These are phyloP conservation scores for Gibbula magus DNA, from an alignment of 2,888 invertebrate species.

Conservation along the genomic window DNA sequence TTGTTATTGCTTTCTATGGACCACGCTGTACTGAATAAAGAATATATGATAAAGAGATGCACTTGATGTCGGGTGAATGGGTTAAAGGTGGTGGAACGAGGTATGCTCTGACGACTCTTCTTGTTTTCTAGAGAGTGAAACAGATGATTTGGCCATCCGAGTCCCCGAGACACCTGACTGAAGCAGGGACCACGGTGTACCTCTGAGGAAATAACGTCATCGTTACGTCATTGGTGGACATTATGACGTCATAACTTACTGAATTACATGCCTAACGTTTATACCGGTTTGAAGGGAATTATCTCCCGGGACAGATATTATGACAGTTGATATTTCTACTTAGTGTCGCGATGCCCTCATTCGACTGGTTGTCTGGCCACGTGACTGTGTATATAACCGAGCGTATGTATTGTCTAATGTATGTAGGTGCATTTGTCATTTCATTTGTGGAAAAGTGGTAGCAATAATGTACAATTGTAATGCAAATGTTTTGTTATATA, in stretches of 20 bases:
- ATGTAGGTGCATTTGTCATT: too few relatives aligned
- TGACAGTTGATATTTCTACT: background rate
- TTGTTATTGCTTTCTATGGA: too few relatives aligned
- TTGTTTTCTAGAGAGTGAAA: conserved; percentile 57
- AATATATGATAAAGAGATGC: too few relatives aligned
- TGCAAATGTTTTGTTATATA: too few relatives aligned
- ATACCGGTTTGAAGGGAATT: background rate
- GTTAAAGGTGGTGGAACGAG: too few relatives aligned
- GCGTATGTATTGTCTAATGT: too few relatives aligned
- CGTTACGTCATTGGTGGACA: conserved; percentile 7
- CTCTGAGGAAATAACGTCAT: conserved; percentile 30
- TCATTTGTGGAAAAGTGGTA: too few relatives aligned
- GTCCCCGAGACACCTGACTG: conserved; percentile 55
- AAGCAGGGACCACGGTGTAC: conserved; percentile 46
- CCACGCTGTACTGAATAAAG: too few relatives aligned
- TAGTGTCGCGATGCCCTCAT: background rate
- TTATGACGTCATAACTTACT: background rate
- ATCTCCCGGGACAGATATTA: background rate
- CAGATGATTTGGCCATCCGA: conserved; percentile 64
- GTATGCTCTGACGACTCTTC: background rate
- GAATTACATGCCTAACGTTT: background rate
- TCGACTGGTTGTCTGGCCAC: background rate
- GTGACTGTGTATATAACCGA: background rate
- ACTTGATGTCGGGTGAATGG: too few relatives aligned
- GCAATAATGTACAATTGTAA: too few relatives aligned